Base-by-base conservation (phyloP, 64 coral and sea anemone species). In the Actinia equina region DNA sequence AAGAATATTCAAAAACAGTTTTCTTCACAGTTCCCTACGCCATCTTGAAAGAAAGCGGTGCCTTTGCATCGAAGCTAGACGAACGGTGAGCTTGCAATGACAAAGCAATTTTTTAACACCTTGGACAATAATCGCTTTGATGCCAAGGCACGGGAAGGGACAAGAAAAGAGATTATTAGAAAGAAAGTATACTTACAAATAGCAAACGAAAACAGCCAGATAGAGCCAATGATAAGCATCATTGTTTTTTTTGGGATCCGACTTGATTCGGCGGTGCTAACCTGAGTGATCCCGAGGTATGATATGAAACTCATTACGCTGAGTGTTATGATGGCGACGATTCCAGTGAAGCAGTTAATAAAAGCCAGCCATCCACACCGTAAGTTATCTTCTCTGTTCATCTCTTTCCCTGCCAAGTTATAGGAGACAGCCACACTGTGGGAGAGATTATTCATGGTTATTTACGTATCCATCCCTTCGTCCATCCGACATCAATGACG, bases 341-440 rank as follows among this genome's bases (percentile, higher is more conserved):
- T 87, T 26, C 94, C 94, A 41, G 94, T 93, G 58, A 90, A 52
- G 22, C 88, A 88, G 85, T 96, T 96, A 57, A 96, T 90, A 57
- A 93, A 93, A 8, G 94, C 94, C 11, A 96, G 27, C 94, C 94
- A 96, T n/a, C 46, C 65, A 51, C 94, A 96, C 20, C 59, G 23
- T 43, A 52, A 25, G 11, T 82, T 77, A 10, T 61, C 59, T 20
- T 70, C 30, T 10, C 49, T 60, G 26, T 79, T 61, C 84, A 85
- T 87, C 23, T 76, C 55, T 19, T 87, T 87, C 19, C 80, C 90
- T 23, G 46, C 77, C 22, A 86, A 83, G 78, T 92, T 92, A 52
- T 92, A 92, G 27, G 79, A 87, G 0, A 92, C 59, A 17, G 90
- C 58, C n/a, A 92, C 90, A 7, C 77, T 92, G 62, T 74, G 52